Base-by-base conservation (phyloP, 1,140 invertebrate species). In the Ruditapes philippinarum region DNA sequence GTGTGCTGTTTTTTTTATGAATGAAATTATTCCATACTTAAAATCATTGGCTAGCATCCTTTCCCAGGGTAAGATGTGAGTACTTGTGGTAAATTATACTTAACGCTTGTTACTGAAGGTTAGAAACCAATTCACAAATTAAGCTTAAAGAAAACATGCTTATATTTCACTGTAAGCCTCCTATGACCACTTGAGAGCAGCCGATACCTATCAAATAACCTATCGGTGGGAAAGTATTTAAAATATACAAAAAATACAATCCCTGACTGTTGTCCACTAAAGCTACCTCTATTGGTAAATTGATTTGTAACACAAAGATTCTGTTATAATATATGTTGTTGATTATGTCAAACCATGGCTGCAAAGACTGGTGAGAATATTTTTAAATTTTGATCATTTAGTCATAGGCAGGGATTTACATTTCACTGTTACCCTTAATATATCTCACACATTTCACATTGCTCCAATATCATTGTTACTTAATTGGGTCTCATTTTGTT, bases 181-280 rank as follows among this genome's bases (percentile, higher is more conserved):
- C 65, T 33, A 70, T 70, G 65, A 70, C 65, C 38, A 70, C 33
- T 70, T 70, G 38, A 11, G 33, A 70, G 65, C 28, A 38, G 22
- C 12, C 7, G 19, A 9, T 19, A 70, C 65, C 65, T 70, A 36
- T 70, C 65, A 5, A 19, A 70, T 70, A 70, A 70, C 65, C 17
- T 40, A 70, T 38, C 14, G 65, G 33, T 70, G 65, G 65, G 65
- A 70, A 70, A 70, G 38, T 5, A 70, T 38, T 1, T 1, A 70
- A 31, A 70, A 70, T 5, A 70, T 38, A 14, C 9, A 70, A 31
- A 12, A n/a, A 70, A 19, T 33, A 70, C 65, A 70, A 70, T 70
- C 65, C 33, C 1, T 9, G 3, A 70, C 65, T 70, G 65, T 70
- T 70, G 65, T 19, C 33, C 65, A 70, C 11, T 70, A 5, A n/a